Evolutionary conservation across 92 coral and sea anemone species (phyloP), one percentile per base, ranked within the genome.

Genomic region (Bergia puertoricense): DNA sequence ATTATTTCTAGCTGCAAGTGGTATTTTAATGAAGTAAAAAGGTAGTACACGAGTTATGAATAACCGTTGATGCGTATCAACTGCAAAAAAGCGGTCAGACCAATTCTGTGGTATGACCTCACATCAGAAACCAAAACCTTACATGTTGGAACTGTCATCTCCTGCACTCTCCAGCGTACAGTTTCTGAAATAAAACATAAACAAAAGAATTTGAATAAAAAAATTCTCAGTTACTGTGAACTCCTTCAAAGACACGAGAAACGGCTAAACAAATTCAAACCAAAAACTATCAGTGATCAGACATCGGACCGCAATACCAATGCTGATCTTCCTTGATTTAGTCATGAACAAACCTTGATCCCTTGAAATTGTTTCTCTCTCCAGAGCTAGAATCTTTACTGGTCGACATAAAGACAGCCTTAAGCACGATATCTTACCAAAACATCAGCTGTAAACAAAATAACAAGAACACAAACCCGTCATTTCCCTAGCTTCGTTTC

Each of bases 401-500:
- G 78, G 88, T 85, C 86, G 93, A 91, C 93, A 91, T 91, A 91
- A 88, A 91, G 86, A 88, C 45, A 77, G 45, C 39, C 18, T 79
- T 73, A 73, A 2, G 42, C 16, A 72, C 41, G 15, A 72, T 18
- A 23, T 1, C 13, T 20, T 36, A 72, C 15, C 41, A 72, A 18
- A 72, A 72, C 76, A 36, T 72, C 42, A 72, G 76, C 76, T 72
- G 76, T 72, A 72, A 72, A 72, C 76, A 72, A 72, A 72, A 72
- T 9, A 72, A 72, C 76, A 72, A 72, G 76, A 72, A 72, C 42
- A 36, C 76, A 72, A 72, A 72, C 76, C 76, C 76, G 40, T 72
- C 76, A 72, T 72, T 72, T 36, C 76, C 76, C 76, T 72, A n/a
- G 2, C 74, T 68, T 68, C 15, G 76, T 72, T 72, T 72, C 76